Conservation (phyloP, 2,113 vertebrate genomes). For the Chaetura pelagica region DNA sequence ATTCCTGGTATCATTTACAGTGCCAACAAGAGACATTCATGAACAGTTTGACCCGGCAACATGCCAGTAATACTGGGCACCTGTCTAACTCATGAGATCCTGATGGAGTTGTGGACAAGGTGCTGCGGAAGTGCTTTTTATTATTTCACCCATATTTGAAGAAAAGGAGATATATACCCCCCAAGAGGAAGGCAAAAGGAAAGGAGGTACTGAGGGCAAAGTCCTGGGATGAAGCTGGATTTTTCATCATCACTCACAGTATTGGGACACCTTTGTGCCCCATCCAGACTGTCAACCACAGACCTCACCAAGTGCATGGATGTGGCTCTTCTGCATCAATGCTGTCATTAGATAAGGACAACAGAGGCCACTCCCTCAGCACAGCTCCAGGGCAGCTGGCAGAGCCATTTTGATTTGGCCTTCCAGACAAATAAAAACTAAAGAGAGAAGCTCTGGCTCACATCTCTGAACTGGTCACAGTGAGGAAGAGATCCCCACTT, state of each 20-base stretch:
- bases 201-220: neutral
- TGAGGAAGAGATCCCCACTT: neutral
- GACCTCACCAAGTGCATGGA: neutral
- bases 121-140: neutral
- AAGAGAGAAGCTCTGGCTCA: neutral
- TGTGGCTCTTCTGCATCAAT: neutral
- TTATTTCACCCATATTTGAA: neutral
- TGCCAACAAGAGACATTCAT: neutral
- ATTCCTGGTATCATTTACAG: neutral
- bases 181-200: neutral
- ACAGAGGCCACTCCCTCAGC: neutral
- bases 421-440: neutral
- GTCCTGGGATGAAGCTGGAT: no score
- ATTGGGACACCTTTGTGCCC: neutral
- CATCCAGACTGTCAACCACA: neutral
- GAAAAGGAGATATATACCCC: neutral
- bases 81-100: neutral
- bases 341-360: neutral
- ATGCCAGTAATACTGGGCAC: neutral
- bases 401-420: neutral
- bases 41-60: neutral
- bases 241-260: neutral
- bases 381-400: neutral
- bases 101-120: neutral
- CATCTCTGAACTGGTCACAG: neutral